Evolutionary conservation across 2,797 vertebrate species (phyloP).

Genomic region (Scolopax rusticola): DNA sequence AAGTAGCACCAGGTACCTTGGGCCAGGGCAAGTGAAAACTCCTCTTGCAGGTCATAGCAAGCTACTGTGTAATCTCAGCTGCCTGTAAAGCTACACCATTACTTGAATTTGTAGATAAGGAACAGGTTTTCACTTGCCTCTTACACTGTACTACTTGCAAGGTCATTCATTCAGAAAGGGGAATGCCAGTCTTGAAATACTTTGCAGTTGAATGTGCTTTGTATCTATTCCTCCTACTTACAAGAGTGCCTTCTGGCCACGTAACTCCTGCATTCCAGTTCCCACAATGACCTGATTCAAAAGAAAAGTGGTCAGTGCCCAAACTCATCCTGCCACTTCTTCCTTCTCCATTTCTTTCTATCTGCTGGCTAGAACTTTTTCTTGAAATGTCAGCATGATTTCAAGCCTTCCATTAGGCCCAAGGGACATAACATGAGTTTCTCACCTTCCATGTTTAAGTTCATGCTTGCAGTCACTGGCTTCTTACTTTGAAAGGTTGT

Average conservation of each 20-base stretch:
- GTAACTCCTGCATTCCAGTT: background rate
- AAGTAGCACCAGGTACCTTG: background rate
- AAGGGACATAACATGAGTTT: fast-evolving
- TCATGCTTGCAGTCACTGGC: background rate
- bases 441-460: background rate
- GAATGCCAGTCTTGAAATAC: background rate
- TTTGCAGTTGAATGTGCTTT: background rate
- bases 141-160: background rate
- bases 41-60: background rate
- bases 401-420: background rate
- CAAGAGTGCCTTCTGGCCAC: background rate
- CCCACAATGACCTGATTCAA: background rate
- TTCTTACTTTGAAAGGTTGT: background rate
- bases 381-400: background rate
- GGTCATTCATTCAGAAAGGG: background rate
- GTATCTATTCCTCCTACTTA: background rate
- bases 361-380: background rate
- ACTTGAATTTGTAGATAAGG: background rate
- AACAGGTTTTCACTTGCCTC: background rate
- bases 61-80: background rate
- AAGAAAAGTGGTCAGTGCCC: background rate
- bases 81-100: background rate
- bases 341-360: background rate
- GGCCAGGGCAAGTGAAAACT: background rate
- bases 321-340: background rate